Percentiles rank a stretch among this genome's conserved stretches.
phyloP scores from a whole-genome alignment of 2,888 invertebrate species.

The Hirtodrosophila duncani region DNA sequence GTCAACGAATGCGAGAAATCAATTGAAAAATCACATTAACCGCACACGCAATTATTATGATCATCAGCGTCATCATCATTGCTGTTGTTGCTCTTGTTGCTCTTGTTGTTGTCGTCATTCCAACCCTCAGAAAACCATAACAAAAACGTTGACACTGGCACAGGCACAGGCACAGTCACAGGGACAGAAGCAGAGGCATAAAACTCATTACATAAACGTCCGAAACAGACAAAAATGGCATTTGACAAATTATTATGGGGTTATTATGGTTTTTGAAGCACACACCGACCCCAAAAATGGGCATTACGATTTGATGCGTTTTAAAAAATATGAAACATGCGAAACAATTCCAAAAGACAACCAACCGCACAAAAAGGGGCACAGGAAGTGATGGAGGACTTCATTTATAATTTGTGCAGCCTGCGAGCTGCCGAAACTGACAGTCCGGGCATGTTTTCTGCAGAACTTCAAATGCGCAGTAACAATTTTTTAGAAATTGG shows the following conservation, averaged over 20 bases:
- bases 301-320: constrained; percentile 42
- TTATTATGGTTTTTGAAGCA: constrained; percentile 36
- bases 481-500: too few relatives aligned
- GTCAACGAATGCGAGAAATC: constrained; percentile 33
- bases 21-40: constrained; percentile 60
- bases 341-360: constrained; percentile 41
- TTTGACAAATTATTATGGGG: constrained; percentile 55
- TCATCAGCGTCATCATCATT: constrained; percentile 12
- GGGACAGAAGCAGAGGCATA: constrained; percentile 32
- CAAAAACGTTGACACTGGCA: too few relatives aligned
- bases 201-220: constrained; percentile 63
- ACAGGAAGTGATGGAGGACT: too few relatives aligned
- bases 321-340: constrained; percentile 25
- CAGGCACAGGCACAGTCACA: too few relatives aligned
- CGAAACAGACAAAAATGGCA: constrained; percentile 53
- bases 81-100: neutral
- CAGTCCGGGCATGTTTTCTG: too few relatives aligned
- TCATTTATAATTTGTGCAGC: too few relatives aligned
- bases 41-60: constrained; percentile 48
- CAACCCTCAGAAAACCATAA: too few relatives aligned
- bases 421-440: too few relatives aligned
- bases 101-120: neutral
- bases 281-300: constrained; percentile 37
- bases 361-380: constrained; percentile 28
- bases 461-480: too few relatives aligned